Base-by-base conservation (phyloP, 1,140 invertebrate genomes). In the Brachionus rubens region DNA sequence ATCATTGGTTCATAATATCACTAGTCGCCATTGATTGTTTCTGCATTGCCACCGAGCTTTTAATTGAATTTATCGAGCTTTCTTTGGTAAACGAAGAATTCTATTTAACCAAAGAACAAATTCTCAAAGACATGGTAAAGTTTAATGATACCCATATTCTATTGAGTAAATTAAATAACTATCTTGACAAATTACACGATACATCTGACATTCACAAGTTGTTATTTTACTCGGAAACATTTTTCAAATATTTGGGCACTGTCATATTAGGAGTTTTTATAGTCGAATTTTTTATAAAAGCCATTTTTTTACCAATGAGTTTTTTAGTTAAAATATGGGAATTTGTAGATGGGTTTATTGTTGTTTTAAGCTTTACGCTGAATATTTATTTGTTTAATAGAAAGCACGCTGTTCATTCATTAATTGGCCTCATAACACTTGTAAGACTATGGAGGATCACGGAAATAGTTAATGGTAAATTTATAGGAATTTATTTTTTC, bases 221-320 rank as follows among this genome's bases (percentile, higher is more conserved):
- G 2, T 47, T 70, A 2, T 14, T 70, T 47, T 26, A 46, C 21
- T 10, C 46, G 16, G 43, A 70, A 46, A 19, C 24, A 47, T 21
- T 70, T 70, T 50, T 70, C 41, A 47, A 70, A 26, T 70, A 9
- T 47, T n/a, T 50, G 2, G 47, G 43, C 33, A 50, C 36, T 50
- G 24, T 40, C 40, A 50, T 72, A 36, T 28, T 54, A 9, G 30
- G 46, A 24, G 7, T 72, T 14, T 72, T 72, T 19, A 50, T 72
- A 9, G 41, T 72, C n/a, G 68, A 72, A 28, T 33, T 72, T 40
- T 4, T 72, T 40, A 16, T 72, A 7, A 72, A 54, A 30, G 43
- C 46, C 9, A 48, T 72, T 50, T 72, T 72, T 72, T 50, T 54
- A 50, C 68, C 68, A 3, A 72, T 33, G 30, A 59, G 50, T 40